Evolutionary conservation across 2,113 vertebrate species (phyloP).

Genomic region (Megaleporinus macrocephalus): DNA sequence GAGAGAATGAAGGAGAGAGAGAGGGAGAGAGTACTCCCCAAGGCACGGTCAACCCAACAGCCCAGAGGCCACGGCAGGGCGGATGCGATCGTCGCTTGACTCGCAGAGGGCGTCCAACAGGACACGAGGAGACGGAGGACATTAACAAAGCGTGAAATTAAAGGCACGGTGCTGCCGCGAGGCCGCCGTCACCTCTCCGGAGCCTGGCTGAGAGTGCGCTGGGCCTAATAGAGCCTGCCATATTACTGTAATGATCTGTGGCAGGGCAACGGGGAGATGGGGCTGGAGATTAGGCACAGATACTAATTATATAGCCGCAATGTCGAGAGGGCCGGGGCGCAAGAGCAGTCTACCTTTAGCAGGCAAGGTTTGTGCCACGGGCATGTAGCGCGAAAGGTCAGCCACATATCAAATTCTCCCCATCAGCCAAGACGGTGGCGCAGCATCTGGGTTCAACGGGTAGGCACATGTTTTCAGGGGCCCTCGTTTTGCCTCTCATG

Average conservation of each 20-base stretch:
- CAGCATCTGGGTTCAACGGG: too few relatives aligned
- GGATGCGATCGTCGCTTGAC: slow-evolving; percentile 62
- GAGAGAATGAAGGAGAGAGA: slow-evolving; percentile 35
- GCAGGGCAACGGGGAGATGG: slow-evolving; percentile 64
- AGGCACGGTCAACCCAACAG: slow-evolving; percentile 45
- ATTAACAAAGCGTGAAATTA: slow-evolving; percentile 83
- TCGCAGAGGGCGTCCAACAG: slow-evolving; percentile 45
- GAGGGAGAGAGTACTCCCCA: slow-evolving; percentile 37
- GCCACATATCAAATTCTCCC: background rate
- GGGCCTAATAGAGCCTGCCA: slow-evolving; percentile 76
- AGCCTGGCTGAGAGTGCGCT: slow-evolving; percentile 46
- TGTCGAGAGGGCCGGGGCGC: slow-evolving; percentile 13
- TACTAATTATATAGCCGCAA: slow-evolving; percentile 69
- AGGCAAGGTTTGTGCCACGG: background rate
- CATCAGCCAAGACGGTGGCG: too few relatives aligned
- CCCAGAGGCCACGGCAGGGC: slow-evolving; percentile 58
- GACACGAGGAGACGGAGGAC: slow-evolving; percentile 54
- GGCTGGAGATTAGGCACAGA: slow-evolving; percentile 58
- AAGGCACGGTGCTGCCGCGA: slow-evolving; percentile 72
- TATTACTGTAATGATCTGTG: slow-evolving; percentile 78
- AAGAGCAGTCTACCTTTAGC: slow-evolving; percentile 11
- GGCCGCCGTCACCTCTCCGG: slow-evolving; percentile 58
- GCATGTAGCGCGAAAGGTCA: background rate
- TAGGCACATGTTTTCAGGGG: too few relatives aligned
- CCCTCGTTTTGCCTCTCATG: too few relatives aligned